These are phyloP conservation scores for Netelia virgata DNA, from an alignment of 2,888 invertebrate species.

Conservation along the genomic window DNA sequence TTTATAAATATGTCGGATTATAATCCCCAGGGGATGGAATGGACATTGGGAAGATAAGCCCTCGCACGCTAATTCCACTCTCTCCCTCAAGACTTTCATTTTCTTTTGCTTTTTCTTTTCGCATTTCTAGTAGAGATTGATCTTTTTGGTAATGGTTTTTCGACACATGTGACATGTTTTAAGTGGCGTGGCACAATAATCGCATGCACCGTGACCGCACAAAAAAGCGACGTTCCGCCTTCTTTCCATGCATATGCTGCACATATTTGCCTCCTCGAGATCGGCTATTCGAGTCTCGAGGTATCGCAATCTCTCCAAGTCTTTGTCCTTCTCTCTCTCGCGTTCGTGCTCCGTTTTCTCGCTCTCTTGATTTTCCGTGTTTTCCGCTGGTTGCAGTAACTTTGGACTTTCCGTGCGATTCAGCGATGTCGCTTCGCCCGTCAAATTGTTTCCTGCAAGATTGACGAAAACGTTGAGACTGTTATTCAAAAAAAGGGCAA, in stretches of 20 bases:
- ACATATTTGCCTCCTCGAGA: constrained; percentile 94
- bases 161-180: constrained; percentile 95
- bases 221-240: constrained; percentile 93
- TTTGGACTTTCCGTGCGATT: constrained; percentile 70
- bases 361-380: constrained; percentile 69
- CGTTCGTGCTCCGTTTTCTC: constrained; percentile 71
- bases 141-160: constrained; percentile 91
- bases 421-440: constrained; percentile 57
- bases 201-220: constrained; percentile 95
- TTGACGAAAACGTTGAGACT: neutral
- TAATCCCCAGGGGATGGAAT: constrained; percentile 33
- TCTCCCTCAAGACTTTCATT: constrained; percentile 12
- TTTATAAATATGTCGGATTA: constrained; percentile 54
- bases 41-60: constrained; percentile 35
- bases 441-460: constrained; percentile 54
- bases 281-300: constrained; percentile 93
- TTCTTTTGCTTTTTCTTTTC: constrained; percentile 30
- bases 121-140: constrained; percentile 86
- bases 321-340: constrained; percentile 80
- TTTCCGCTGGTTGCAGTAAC: constrained; percentile 64
- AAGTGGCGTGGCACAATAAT: constrained; percentile 92
- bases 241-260: constrained; percentile 95
- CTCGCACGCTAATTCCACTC: constrained; percentile 7
- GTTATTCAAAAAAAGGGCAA: neutral
- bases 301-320: constrained; percentile 85